Evolutionary conservation across 2,797 vertebrate genomes (phyloP), one percentile per base, ranked within the genome.

Genomic region (Malurus splendens): DNA sequence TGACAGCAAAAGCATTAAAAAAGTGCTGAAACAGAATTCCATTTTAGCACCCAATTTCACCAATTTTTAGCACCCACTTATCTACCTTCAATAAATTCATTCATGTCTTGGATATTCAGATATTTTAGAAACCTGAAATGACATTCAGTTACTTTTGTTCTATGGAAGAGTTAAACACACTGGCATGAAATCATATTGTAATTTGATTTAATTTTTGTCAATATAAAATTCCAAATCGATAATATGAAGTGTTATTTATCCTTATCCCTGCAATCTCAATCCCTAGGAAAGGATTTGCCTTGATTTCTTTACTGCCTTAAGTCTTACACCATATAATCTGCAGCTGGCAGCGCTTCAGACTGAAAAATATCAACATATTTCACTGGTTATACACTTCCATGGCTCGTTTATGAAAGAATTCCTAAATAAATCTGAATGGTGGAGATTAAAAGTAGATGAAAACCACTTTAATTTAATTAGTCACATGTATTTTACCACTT

Each of bases 391-490:
- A 44, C 32, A 54, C 50, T 82, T 47, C 11, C 44, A 64, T 22
- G 56, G 59, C 60, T 83, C 82, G 79, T 86, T 82, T 73, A 83
- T 15, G 54, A 20, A 68, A 74, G 19, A 55, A 74, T 67, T 90
- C 33, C 75, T 57, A 82, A 70, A 78, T 44, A 77, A 74, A 86
- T 74, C 10, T 57, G 75, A 91, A 91, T 51, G 54, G 60, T 65
- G 82, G 54, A 50, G 65, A 88, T 80, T 56, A 71, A 6, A 19
- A 90, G 68, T 24, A 30, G 55, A 79, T 38, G 72, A 92, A 94
- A 94, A 22, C 57, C 86, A 47, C 56, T 90, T 84, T 38, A 48
- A 60, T 90, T 91, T 82, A 90, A 94, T 91, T 77, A 86, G 79
- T 72, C 83, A 61, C 76, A 82, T 25, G 6, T 39, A 76, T 90